Percentiles rank a stretch among this genome's conserved stretches.
These are phyloP conservation scores for Oxyruncus cristatus DNA, from an alignment of 2,113 vertebrate species.

Conservation along the genomic window DNA sequence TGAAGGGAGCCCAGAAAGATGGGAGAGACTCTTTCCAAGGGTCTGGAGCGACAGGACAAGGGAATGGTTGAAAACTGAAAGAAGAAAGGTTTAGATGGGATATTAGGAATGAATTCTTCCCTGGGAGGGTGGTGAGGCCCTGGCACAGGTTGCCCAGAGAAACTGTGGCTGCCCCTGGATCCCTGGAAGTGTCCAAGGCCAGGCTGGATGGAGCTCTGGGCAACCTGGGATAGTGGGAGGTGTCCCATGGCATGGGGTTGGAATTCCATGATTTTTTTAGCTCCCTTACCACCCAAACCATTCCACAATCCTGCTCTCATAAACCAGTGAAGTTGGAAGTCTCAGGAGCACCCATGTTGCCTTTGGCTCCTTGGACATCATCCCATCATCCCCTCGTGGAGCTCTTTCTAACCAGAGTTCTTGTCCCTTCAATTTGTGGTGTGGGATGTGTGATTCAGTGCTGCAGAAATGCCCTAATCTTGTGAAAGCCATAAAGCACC, in stretches of 20 bases:
- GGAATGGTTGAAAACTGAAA: neutral
- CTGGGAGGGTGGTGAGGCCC: fast-evolving
- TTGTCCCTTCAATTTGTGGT: neutral
- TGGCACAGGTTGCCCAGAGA: fast-evolving
- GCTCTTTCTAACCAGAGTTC: neutral
- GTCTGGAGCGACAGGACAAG: neutral
- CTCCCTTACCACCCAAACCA: neutral
- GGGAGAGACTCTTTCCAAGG: neutral
- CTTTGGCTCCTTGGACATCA: neutral
- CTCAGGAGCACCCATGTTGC: neutral
- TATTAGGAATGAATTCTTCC: neutral
- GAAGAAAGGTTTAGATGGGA: neutral
- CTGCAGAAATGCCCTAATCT: neutral
- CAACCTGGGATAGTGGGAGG: neutral
- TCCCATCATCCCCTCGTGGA: neutral
- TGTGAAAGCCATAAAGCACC: neutral
- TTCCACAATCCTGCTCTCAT: neutral
- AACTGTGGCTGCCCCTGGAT: neutral
- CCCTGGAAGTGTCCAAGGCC: neutral
- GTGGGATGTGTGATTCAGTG: neutral
- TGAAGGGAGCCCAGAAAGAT: neutral
- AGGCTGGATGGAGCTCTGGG: fast-evolving
- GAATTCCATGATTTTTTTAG: fast-evolving
- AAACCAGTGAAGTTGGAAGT: fast-evolving
- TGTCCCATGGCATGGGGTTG: neutral